phyloP scores from a whole-genome alignment of 2,888 invertebrate genomes.

The Sicus ferrugineus region DNA sequence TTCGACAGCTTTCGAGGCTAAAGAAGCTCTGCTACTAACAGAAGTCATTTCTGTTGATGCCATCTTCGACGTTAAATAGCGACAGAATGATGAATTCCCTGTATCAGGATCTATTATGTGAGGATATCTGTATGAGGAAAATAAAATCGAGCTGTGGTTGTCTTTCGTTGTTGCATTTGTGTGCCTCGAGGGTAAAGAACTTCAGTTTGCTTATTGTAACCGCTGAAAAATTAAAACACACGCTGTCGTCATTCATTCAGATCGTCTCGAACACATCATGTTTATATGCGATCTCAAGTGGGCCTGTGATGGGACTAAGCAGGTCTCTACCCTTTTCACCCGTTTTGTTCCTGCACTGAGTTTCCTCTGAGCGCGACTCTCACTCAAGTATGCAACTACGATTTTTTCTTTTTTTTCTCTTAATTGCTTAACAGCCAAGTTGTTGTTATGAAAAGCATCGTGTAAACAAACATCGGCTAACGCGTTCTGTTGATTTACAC shows the following conservation, averaged over 20 bases:
- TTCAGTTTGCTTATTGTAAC: slow-evolving; percentile 35
- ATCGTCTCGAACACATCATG: slow-evolving; percentile 40
- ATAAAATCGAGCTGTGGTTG: background rate
- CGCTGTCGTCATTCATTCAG: slow-evolving; percentile 58
- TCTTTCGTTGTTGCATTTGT: background rate
- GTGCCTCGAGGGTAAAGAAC: background rate
- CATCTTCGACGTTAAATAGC: background rate
- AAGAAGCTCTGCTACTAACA: background rate
- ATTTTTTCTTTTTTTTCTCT: slow-evolving; percentile 50
- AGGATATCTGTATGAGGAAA: background rate
- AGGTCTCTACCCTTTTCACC: background rate
- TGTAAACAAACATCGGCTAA: slow-evolving; percentile 59
- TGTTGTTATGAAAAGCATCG: slow-evolving; percentile 35
- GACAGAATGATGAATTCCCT: slow-evolving; percentile 3
- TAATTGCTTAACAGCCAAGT: slow-evolving; percentile 63
- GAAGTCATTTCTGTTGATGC: slow-evolving; percentile 5
- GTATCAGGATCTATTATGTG: background rate
- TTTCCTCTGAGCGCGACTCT: background rate
- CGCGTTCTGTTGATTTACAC: slow-evolving; percentile 62
- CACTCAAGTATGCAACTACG: background rate
- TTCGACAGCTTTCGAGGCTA: slow-evolving; percentile 2
- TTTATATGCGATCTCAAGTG: slow-evolving; percentile 45
- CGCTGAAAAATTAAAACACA: slow-evolving; percentile 57
- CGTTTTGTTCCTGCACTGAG: too few species aligned
- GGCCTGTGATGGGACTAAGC: background rate